phyloP scores from a whole-genome alignment of 2,888 invertebrate species.

The Therioaphis trifolii region DNA sequence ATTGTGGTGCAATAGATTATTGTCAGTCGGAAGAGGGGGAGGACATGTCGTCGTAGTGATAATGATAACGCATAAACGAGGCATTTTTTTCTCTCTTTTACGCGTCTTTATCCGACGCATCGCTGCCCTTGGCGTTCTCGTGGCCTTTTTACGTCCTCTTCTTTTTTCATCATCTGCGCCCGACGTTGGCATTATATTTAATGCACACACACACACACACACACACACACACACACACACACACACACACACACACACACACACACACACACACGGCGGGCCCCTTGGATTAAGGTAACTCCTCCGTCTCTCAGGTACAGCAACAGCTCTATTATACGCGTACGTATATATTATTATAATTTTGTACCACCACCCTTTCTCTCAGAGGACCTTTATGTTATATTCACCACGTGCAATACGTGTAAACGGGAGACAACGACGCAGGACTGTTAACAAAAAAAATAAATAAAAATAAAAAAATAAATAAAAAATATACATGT shows the following conservation, averaged over 20 bases:
- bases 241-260: too few species aligned
- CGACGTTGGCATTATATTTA: background rate
- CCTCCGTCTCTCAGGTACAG: too few species aligned
- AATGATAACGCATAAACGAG: background rate
- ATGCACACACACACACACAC: too few species aligned
- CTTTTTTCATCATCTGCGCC: slow-evolving; percentile 32
- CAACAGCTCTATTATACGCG: too few species aligned
- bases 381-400: background rate
- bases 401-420: background rate
- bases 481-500: too few species aligned
- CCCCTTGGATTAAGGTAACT: slow-evolving; percentile 39
- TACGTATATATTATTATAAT: background rate
- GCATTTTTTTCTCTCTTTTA: background rate
- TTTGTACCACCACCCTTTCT: background rate
- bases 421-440: background rate
- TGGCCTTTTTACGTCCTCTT: slow-evolving; percentile 24
- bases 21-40: too few species aligned
- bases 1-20: too few species aligned
- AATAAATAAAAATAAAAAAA: background rate
- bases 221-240: too few species aligned
- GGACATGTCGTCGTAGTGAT: background rate
- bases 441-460: background rate
- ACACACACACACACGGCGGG: too few species aligned
- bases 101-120: background rate
- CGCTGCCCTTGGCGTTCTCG: slow-evolving; percentile 15